phyloP scores from a whole-genome alignment of 2,113 vertebrate species.

The Daubentonia madagascariensis region DNA sequence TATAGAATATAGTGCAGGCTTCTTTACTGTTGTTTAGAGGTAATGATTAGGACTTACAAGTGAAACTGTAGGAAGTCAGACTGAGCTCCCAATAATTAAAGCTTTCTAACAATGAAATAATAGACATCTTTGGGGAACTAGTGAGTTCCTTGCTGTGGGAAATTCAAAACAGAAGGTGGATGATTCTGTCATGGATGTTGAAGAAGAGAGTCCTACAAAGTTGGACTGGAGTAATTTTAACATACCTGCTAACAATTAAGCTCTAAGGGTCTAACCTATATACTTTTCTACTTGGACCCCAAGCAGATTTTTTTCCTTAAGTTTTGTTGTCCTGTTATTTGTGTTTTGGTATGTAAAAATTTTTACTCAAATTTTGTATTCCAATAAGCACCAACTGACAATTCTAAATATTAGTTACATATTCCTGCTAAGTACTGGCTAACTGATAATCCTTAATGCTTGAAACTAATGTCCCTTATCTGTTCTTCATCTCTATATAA shows the following conservation, averaged over 20 bases:
- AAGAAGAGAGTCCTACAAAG: neutral
- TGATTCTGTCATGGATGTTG: neutral
- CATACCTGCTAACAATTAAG: neutral
- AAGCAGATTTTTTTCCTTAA: neutral
- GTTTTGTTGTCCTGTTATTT: slow-evolving; percentile 27
- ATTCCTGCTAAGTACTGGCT: neutral
- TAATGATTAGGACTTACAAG: neutral
- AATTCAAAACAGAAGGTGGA: neutral
- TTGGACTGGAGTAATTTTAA: neutral
- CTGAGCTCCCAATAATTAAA: neutral
- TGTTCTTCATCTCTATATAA: neutral
- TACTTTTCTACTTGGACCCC: neutral
- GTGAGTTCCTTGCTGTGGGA: neutral
- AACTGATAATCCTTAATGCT: neutral
- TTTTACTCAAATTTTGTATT: slow-evolving; percentile 10
- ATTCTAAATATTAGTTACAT: neutral
- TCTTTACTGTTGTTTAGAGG: slow-evolving; percentile 5
- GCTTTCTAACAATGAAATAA: neutral
- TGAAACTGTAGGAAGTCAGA: neutral
- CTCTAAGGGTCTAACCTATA: neutral
- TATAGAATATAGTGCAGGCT: neutral
- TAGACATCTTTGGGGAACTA: neutral
- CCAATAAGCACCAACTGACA: neutral
- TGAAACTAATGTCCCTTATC: neutral
- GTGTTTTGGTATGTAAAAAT: neutral